Percentiles rank a stretch among this genome's conserved stretches.
These are phyloP conservation scores for Gadus chalcogrammus DNA, from an alignment of 2,113 vertebrate species.

Conservation along the genomic window DNA sequence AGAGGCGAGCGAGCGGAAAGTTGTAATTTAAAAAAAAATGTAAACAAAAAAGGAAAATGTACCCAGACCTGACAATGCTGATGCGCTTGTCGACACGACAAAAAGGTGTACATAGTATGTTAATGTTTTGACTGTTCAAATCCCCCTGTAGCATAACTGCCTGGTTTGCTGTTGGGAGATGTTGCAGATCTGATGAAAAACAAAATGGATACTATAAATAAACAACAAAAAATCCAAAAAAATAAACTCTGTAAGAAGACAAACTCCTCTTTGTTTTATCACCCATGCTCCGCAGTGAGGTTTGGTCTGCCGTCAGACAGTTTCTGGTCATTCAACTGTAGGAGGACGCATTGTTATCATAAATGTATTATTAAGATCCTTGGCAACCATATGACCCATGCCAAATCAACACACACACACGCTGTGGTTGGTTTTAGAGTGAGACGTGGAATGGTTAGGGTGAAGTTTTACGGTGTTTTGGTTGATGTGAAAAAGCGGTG, in stretches of 20 bases:
- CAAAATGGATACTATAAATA: conserved; percentile 71
- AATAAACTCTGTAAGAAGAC: conserved; percentile 69
- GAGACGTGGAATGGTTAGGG: conserved; percentile 82
- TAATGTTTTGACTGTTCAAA: conserved; percentile 94
- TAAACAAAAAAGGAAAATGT: conserved; percentile 7
- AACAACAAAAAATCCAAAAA: conserved; percentile 59
- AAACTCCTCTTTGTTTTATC: conserved; percentile 85
- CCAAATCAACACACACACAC: conserved; percentile 78
- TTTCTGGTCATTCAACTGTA: conserved; percentile 84
- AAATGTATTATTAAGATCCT: conserved; percentile 78
- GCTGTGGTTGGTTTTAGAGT: conserved; percentile 87
- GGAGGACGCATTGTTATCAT: conserved; percentile 75
- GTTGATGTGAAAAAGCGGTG: conserved; percentile 97
- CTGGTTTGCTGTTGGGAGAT: conserved; percentile 85
- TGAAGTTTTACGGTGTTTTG: conserved; percentile 89
- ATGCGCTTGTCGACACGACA: conserved; percentile 95
- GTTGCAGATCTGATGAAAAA: conserved; percentile 85
- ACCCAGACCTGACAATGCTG: conserved; percentile 82
- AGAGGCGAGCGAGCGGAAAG: conserved; percentile 94
- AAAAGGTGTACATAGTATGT: conserved; percentile 99
- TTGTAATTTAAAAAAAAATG: conserved; percentile 77
- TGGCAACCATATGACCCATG: conserved; percentile 82
- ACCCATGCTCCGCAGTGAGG: conserved; percentile 87
- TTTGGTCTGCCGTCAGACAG: conserved; percentile 86
- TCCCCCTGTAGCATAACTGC: conserved; percentile 81